Base-by-base conservation (phyloP, 2,888 invertebrate species). In the Scrobipalpa atriplicella region DNA sequence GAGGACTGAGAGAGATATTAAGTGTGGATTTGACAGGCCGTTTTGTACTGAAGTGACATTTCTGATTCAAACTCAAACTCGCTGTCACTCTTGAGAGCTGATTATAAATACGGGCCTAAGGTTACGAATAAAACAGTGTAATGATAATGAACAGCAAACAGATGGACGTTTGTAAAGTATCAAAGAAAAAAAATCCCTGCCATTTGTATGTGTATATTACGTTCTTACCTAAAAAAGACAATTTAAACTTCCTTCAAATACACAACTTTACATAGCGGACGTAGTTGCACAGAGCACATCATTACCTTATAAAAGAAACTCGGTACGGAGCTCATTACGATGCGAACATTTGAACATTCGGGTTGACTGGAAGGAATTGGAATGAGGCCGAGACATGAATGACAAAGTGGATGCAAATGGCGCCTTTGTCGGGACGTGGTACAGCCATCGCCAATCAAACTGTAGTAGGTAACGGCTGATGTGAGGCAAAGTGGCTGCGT, bases 351-450 rank as follows among this genome's bases (percentile, higher is more conserved):
- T 56, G 38, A 58, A 58, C 58, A 84, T 87, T 85, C 80, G 78
- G 74, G 75, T 58, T 75, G 79, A 82, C 80, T 80, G 71, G 63
- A 58, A 58, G 82, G 90, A 89, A 92, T 87, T 82, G 83, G 78
- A 89, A 90, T 89, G 88, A 90, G 86, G 77, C 77, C 74, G 78
- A 79, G 81, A 79, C 83, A 81, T 85, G 92, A 92, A 92, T 92
- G 84, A 86, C 90, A 89, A 90, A 92, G 89, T 87, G 86, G 83
- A 92, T 92, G 92, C 89, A 90, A 92, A 92, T 92, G 79, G 76
- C 65, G 68, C 77, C 86, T 88, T 87, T 89, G 89, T 89, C 86
- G 87, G 86, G 78, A 75, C 79, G 80, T 78, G 78, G 13, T 56
- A 56, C 54, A 54, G 11, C 54, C 79, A 79, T 81, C 77, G 78